Percentiles rank a stretch among this genome's conserved stretches.
Evolutionary conservation across 2,797 vertebrate genomes (phyloP).

Genomic region (Hipposideros larvatus): DNA sequence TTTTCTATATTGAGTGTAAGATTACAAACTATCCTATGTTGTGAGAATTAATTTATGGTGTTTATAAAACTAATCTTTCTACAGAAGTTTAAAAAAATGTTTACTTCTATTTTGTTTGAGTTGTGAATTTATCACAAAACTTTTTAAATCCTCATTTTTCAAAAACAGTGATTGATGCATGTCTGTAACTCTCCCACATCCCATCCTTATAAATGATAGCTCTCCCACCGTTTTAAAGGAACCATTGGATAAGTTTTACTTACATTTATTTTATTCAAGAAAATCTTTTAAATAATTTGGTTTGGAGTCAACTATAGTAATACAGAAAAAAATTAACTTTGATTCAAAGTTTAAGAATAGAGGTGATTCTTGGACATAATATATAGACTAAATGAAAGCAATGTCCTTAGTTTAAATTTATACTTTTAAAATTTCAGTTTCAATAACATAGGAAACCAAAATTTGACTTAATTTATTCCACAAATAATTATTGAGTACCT

Average conservation of each 20-base stretch:
- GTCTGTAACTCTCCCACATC: not conserved
- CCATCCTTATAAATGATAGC: not conserved
- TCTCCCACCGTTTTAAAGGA: not conserved
- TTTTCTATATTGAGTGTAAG: not conserved
- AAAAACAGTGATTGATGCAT: not conserved
- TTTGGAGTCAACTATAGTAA: not conserved
- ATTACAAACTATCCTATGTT: not conserved
- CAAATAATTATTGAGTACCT: not conserved
- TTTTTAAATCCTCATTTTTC: constrained; percentile 28
- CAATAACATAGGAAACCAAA: not conserved
- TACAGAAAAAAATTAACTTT: not conserved
- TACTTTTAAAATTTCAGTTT: constrained; percentile 22
- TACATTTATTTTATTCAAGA: constrained; percentile 24
- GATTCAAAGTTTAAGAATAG: not conserved
- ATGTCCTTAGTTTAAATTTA: not conserved
- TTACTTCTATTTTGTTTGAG: constrained; percentile 36
- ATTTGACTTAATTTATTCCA: not conserved
- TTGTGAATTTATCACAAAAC: not conserved
- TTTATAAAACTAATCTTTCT: not conserved
- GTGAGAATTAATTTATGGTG: not conserved
- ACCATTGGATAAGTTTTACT: not conserved
- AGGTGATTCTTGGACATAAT: not conserved
- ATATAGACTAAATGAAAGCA: not conserved
- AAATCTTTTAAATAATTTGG: not conserved
- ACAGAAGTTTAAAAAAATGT: not conserved